Percentiles rank a stretch among this genome's conserved stretches.
phyloP scores from a whole-genome alignment of 2,113 vertebrate species.

The Microcebus griseorufus region DNA sequence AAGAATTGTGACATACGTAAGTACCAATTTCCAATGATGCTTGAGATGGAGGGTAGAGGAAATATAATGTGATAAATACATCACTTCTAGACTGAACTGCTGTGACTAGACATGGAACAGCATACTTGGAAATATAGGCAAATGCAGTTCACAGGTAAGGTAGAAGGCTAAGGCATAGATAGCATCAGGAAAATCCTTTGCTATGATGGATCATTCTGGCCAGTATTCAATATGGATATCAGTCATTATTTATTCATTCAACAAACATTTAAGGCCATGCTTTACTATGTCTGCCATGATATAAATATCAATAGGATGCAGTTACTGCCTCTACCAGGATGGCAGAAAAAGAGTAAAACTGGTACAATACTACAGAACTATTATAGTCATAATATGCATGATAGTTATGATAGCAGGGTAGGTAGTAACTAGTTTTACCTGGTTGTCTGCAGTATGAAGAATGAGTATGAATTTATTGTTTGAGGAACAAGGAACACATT shows the following conservation, averaged over 20 bases:
- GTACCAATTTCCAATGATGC: not conserved
- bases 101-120: not conserved
- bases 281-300: not conserved
- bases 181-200: not conserved
- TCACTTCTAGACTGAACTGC: not conserved
- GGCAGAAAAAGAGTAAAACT: not conserved
- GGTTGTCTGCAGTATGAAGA: not conserved
- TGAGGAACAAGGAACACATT: not conserved
- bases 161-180: not conserved
- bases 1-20: not conserved
- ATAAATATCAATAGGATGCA: not conserved
- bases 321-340: not conserved
- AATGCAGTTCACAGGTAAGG: not conserved
- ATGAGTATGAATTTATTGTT: not conserved
- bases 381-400: not conserved
- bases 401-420: not conserved
- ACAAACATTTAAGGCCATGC: not conserved
- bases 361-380: not conserved
- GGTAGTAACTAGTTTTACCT: not conserved
- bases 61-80: not conserved
- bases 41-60: not conserved
- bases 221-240: not conserved
- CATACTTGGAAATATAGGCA: not conserved
- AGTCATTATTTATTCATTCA: not conserved
- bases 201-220: not conserved